These are phyloP conservation scores for Ligdia adustata DNA, from an alignment of 2,888 invertebrate genomes.

Conservation along the genomic window DNA sequence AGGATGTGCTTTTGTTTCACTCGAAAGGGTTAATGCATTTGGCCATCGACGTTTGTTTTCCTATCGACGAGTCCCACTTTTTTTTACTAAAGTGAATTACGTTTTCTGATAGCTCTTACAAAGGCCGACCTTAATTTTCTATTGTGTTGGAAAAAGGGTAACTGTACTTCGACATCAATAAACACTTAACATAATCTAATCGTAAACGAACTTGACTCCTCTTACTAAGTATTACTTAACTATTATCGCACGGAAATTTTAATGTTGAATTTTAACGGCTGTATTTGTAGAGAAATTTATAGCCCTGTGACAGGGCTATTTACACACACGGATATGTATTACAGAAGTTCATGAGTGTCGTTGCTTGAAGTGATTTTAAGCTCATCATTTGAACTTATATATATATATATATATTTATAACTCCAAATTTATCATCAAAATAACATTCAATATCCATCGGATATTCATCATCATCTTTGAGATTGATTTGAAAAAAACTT, in stretches of 20 bases:
- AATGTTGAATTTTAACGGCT: conserved; percentile 3
- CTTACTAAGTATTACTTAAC: conserved; percentile 17
- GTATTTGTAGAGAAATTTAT: neutral
- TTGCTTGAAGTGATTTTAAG: neutral
- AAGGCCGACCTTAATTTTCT: conserved; percentile 28
- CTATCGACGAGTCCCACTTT: conserved; percentile 19
- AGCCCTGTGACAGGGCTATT: neutral
- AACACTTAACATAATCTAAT: conserved; percentile 32
- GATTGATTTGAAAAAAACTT: too few species aligned
- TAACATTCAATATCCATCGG: too few species aligned
- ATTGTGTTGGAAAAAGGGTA: conserved; percentile 31
- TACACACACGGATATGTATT: neutral
- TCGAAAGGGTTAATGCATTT: too few species aligned
- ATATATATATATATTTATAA: too few species aligned
- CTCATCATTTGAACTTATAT: too few species aligned
- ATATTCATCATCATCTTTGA: too few species aligned
- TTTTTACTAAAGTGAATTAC: conserved; percentile 26
- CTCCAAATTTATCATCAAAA: too few species aligned
- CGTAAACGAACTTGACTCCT: conserved; percentile 28
- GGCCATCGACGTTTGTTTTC: neutral
- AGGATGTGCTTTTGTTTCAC: too few species aligned
- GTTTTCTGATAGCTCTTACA: conserved; percentile 23
- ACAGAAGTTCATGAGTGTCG: neutral
- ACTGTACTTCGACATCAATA: conserved; percentile 27
- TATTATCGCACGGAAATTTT: conserved; percentile 2